Evolutionary conservation across 2,113 vertebrate genomes (phyloP), one percentile per base, ranked within the genome.

Genomic region (Peucedramus taeniatus): DNA sequence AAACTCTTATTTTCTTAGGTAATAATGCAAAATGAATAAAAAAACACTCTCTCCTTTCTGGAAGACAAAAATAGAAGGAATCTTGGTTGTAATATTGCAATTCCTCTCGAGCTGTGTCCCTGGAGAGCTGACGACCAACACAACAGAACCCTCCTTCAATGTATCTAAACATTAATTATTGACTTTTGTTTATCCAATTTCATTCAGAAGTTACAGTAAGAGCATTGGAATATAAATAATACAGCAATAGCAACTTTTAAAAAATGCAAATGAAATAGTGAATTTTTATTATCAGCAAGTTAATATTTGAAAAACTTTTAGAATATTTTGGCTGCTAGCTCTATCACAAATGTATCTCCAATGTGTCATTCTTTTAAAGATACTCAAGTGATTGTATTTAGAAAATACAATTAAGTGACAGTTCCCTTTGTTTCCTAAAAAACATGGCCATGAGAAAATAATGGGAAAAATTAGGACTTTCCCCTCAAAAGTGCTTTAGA

Each of bases 401-500:
- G 18, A 82, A 84, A 87, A 49, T 3, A 31, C 6, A 69, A 37
- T 11, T 22, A 24, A 37, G 44, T 77, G 9, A 28, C 18, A n/a
- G 24, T 47, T 72, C 13, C 14, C 13, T 64, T 50, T 0, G 0
- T 40, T 86, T 83, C 40, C n/a, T 42, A n/a, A 20, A 20, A 69
- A 70, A 83, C 2, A 26, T 1, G 7, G 5, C 15, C n/a, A 69
- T 1, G 1, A 72, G 45, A 72, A 86, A 80, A 20, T 28, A 66
- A 63, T 3, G 12, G 30, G 13, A 71, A 83, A 64, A 72, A 56
- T 11, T 0, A 72, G 13, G 1, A 51, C 12, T 45, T 74, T 61
- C 6, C 3, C 4, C 4, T 0, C 6, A 39, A 37, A 71, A 60
- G 1, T 10, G 3, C 21, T 76, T 79, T 51, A 28, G 40, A 60